A percentile compares a stretch with the other conserved stretches of the same genome.
Evolutionary conservation across 1,140 invertebrate genomes (phyloP).

Genomic region (Dolichoris vasculosae): DNA sequence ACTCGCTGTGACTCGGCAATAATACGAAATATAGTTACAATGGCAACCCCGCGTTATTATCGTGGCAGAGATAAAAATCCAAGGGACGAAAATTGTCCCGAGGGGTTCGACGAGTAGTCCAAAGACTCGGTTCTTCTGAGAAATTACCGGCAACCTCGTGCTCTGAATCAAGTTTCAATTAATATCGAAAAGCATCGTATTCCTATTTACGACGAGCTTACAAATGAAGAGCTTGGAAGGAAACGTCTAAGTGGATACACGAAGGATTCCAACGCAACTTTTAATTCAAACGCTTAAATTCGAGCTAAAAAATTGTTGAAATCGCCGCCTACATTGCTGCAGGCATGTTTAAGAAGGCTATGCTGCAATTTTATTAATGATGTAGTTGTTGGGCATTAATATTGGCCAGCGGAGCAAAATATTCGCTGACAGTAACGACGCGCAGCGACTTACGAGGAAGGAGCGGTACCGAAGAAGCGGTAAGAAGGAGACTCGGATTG

Average conservation of each 20-base stretch:
- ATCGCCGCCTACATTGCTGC: not conserved
- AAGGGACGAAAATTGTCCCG: not conserved
- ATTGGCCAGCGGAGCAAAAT: not conserved
- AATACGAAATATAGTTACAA: not conserved
- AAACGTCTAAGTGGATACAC: not conserved
- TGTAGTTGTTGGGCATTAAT: not conserved
- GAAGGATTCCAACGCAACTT: not conserved
- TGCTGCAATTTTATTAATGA: conserved; percentile 5
- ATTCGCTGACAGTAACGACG: not conserved
- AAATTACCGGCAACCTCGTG: not conserved
- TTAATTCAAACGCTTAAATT: conserved; percentile 1
- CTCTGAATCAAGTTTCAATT: not conserved
- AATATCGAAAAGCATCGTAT: not conserved
- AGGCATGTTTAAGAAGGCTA: not conserved
- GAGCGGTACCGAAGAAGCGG: not conserved
- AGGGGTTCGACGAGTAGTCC: not conserved
- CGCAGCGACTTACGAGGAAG: not conserved
- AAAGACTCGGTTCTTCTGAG: no score
- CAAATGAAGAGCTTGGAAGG: not conserved
- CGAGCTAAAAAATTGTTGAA: not conserved
- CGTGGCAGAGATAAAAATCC: not conserved
- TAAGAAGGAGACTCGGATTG: not conserved
- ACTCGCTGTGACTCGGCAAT: not conserved
- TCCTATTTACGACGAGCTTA: not conserved
- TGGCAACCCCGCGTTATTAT: no score